Conservation (phyloP, 2,113 vertebrate species). For the Proterorhinus semilunaris region DNA sequence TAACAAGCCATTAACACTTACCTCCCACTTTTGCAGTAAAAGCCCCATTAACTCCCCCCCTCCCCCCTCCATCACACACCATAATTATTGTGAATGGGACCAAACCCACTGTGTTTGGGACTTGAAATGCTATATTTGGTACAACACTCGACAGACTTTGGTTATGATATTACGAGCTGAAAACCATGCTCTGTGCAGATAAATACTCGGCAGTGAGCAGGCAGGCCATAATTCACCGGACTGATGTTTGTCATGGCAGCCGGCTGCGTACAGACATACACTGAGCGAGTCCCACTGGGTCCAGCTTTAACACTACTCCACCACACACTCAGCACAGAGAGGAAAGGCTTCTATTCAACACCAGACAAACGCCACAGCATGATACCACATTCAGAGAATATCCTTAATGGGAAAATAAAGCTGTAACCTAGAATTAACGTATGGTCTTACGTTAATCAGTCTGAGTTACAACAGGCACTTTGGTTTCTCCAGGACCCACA, state of each 20-base stretch:
- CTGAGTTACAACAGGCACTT: constrained; percentile 42
- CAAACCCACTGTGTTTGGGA: constrained; percentile 22
- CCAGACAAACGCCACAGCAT: not conserved
- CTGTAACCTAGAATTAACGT: too few species aligned
- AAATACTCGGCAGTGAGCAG: constrained; percentile 36
- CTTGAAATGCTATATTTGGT: constrained; percentile 20
- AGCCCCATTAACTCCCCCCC: not conserved
- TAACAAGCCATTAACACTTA: not conserved
- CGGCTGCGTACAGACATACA: constrained; percentile 47
- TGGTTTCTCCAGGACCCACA: constrained; percentile 64
- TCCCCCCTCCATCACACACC: not conserved
- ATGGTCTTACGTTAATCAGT: too few species aligned
- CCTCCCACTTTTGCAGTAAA: not conserved
- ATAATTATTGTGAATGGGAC: not conserved
- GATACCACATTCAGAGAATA: too few species aligned
- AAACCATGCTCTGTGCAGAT: constrained; percentile 20
- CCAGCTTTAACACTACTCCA: constrained; percentile 28
- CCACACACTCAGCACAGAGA: constrained; percentile 38
- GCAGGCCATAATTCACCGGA: constrained; percentile 56
- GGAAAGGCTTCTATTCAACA: constrained; percentile 27
- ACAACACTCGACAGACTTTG: constrained; percentile 29
- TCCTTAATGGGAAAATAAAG: too few species aligned
- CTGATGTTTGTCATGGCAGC: constrained; percentile 65
- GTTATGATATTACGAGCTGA: constrained; percentile 29
- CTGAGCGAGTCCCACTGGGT: constrained; percentile 43